Evolutionary conservation across 2,888 invertebrate species (phyloP), one percentile per base, ranked within the genome.

Genomic region (Meandrusa payeni): DNA sequence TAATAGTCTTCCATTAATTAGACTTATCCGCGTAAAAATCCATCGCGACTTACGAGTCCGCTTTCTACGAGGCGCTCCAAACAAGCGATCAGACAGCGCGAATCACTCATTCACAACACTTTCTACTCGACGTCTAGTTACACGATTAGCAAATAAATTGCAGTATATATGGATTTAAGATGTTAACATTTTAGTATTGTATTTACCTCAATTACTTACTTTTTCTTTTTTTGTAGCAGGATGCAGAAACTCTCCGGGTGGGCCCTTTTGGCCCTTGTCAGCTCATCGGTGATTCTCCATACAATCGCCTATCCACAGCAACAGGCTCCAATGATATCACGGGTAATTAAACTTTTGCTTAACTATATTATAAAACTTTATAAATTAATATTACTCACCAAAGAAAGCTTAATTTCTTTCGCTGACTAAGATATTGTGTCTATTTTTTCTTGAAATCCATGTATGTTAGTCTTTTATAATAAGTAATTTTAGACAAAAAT

Each of bases 261-360:
- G 90, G 89, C 91, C 61, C 80, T 95, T 48, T 85, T 95, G 61
- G 90, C 90, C 64, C 89, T 95, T 48, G 88, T 94, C 62, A 88
- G 91, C 61, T 90, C 91, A 59, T 92, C 92, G 55, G 87, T 90
- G 48, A 78, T 93, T 37, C 85, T 93, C 47, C 91, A 91, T 57
- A 93, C 93, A 46, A 76, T 92, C 48, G 92, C 93, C 28, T 92
- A 91, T 64, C 93, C 94, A 55, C 42, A 43, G 20, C 87, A 80
- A 60, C 81, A 67, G 38, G 70, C 76, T 42, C 78, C 82, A 43
- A 75, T 83, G 50, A 76, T 88, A 50, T 76, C 88, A 69, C 87
- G 88, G 79, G 88, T 83, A 69, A 37, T 33, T 47, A 41, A 36
- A 5, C 17, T 32, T 33, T 20, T 13, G 22, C 26, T 17, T 24